A percentile compares a stretch with the other conserved stretches of the same genome.
These are phyloP conservation scores for Peromyscus polionotus DNA, from an alignment of 2,113 vertebrate species.

Conservation along the genomic window DNA sequence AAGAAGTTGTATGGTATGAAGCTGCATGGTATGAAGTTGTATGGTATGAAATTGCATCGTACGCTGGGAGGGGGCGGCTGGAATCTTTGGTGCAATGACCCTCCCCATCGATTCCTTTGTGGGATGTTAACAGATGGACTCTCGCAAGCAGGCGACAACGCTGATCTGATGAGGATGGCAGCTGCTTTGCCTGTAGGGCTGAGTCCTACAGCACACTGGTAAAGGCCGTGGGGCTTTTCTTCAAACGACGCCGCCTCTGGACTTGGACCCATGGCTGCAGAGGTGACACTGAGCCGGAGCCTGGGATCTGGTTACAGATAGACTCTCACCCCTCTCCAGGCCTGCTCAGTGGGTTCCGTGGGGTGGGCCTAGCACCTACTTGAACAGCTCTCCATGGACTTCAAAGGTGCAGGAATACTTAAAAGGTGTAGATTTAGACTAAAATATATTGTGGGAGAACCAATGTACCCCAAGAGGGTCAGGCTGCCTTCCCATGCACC, in stretches of 20 bases:
- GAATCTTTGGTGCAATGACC: neutral
- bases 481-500: accelerated
- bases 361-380: neutral
- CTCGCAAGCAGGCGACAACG: neutral
- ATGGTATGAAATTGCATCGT: neutral
- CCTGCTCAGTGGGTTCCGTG: neutral
- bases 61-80: neutral
- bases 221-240: accelerated
- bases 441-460: neutral
- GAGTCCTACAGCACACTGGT: neutral
- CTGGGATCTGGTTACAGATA: neutral
- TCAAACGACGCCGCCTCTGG: accelerated
- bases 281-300: accelerated
- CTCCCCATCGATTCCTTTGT: neutral
- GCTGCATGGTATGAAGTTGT: neutral
- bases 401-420: neutral
- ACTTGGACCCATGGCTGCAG: neutral
- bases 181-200: neutral
- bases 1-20: too few relatives aligned
- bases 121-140: neutral
- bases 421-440: neutral
- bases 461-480: accelerated
- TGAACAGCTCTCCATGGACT: neutral
- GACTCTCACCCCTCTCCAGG: neutral
- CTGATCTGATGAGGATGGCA: neutral